Base-by-base conservation (phyloP, 2,797 vertebrate species). In the Mycteria americana region DNA sequence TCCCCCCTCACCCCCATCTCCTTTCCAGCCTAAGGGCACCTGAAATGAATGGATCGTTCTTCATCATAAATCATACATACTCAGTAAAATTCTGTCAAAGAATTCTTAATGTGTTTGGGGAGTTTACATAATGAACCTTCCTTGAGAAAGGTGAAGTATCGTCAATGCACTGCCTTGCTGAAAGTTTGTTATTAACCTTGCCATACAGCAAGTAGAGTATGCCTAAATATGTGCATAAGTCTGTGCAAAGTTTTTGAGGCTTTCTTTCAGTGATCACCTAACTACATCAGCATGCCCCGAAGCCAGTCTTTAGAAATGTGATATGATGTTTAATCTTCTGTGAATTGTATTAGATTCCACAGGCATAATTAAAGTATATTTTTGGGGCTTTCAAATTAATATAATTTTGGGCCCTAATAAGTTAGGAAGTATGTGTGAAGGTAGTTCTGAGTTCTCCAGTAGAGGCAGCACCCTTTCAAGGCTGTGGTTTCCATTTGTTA, bases 121-220 rank as follows among this genome's bases (percentile, higher is more conserved):
- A 95, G 51, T 95, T 96, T 95, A 69, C 7, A 16, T 93, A 82
- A 60, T 77, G 70, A 96, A 72, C 67, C 67, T 96, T 96, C 33
- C 91, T 79, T 8, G 27, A 77, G 86, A 70, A 95, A 95, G 89
- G 89, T 88, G 88, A 96, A 73, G 35, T 50, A 39, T 46, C 6
- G 2, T 95, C 41, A 28, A 15, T 50, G 88, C 31, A 8, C 18
- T 89, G 63, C 68, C 67, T n/a, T 59, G 62, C 75, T 91, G 59
- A 57, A 89, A 93, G 85, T 54, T 72, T 91, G 69, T 76, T 89
- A 48, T 41, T 85, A 95, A 90, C 92, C 88, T 96, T 93, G 88
- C 76, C 3, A 2, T 82, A 45, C 6, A 57, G 51, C 37, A 85
- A 74, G 54, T 54, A 67, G 64, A 54, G 45, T 1, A 15, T 28